Conservation (phyloP, 1,140 invertebrate genomes). For the Stegodyphus mimosarum region DNA sequence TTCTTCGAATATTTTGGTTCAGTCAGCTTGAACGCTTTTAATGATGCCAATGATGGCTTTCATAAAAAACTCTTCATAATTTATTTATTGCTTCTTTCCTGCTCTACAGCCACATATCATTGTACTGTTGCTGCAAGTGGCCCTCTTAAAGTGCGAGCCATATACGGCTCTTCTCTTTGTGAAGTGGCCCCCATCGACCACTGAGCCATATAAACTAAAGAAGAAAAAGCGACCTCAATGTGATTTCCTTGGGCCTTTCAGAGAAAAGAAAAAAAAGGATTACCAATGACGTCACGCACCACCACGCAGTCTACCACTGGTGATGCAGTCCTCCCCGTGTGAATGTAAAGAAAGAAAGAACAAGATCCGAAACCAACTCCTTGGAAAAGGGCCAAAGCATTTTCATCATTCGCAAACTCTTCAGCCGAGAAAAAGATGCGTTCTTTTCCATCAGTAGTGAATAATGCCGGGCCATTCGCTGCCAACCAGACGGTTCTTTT, state of each 20-base stretch:
- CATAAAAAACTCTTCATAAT: too few relatives aligned
- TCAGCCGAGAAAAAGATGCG: conserved; percentile 7
- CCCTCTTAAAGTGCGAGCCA: neutral
- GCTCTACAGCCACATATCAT: too few relatives aligned
- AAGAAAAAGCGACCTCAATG: too few relatives aligned
- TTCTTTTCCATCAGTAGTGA: conserved; percentile 44
- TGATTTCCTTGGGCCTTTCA: too few relatives aligned
- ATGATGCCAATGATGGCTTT: too few relatives aligned
- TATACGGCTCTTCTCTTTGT: neutral
- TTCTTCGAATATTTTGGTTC: too few relatives aligned
- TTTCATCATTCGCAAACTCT: conserved; percentile 38
- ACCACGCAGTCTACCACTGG: conserved; percentile 13
- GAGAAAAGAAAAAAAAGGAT: too few relatives aligned
- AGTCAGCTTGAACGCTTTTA: too few relatives aligned
- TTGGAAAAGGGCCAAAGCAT: conserved; percentile 45
- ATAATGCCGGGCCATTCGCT: conserved; percentile 36
- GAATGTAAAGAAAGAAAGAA: neutral
- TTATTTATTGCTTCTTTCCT: too few relatives aligned
- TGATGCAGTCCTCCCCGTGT: neutral
- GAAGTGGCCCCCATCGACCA: neutral
- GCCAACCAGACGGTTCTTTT: conserved; percentile 19
- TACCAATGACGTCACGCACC: neutral
- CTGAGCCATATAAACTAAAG: too few relatives aligned
- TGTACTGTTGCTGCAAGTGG: neutral
- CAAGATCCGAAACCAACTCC: conserved; percentile 23